Percentiles rank a stretch among this genome's conserved stretches.
Evolutionary conservation across 2,797 vertebrate species (phyloP).

Genomic region (Cheirogaleus major): DNA sequence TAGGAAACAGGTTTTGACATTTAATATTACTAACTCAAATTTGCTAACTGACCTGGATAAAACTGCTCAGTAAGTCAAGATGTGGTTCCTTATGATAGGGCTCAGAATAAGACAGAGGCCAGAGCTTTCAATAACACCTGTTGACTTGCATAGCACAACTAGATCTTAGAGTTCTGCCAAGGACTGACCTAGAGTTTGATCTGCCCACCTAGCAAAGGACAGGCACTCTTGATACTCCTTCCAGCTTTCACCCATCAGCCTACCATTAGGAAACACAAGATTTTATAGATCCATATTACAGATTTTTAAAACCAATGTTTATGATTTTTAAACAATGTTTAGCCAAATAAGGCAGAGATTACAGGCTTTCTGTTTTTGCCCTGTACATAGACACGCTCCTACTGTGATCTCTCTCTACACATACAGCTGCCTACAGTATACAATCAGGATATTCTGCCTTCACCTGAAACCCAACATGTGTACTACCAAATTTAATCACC

Average conservation of each 20-base stretch:
- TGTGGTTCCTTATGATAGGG: neutral
- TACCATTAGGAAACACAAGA: neutral
- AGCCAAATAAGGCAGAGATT: slow-evolving; percentile 12
- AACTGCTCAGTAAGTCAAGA: neutral
- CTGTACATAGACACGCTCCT: neutral
- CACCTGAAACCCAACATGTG: neutral
- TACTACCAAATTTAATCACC: neutral
- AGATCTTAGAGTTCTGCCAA: neutral
- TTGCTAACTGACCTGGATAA: slow-evolving; percentile 30
- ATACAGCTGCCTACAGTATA: neutral
- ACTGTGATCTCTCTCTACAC: neutral
- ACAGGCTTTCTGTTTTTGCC: neutral
- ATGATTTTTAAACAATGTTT: slow-evolving; percentile 12
- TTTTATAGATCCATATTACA: neutral
- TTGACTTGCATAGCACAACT: neutral
- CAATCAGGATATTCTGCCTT: neutral
- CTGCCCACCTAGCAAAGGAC: neutral
- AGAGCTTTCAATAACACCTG: neutral
- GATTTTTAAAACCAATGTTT: neutral
- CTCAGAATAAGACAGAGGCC: neutral
- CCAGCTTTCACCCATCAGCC: neutral
- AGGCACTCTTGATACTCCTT: neutral
- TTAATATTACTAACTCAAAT: slow-evolving; percentile 6
- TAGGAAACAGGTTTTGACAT: neutral
- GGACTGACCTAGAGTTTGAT: neutral